phyloP scores from a whole-genome alignment of 2,113 vertebrate genomes.

The Colinus virginianus region DNA sequence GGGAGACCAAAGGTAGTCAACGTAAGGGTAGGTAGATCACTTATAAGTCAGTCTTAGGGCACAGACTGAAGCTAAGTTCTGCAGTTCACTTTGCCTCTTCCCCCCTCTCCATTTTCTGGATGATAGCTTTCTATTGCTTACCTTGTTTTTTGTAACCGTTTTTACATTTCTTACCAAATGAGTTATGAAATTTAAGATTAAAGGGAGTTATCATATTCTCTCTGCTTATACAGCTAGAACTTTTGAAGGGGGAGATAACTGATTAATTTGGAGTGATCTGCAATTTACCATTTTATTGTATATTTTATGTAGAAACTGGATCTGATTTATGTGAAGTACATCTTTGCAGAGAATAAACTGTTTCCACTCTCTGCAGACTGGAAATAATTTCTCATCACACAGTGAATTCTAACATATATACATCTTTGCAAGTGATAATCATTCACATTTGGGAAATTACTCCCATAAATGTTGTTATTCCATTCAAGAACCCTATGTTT shows the following conservation, averaged over 20 bases:
- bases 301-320: not conserved
- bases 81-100: not conserved
- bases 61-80: not conserved
- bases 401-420: slow-evolving; percentile 8
- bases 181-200: not conserved
- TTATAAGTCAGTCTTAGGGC: not conserved
- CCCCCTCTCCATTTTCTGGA: not conserved
- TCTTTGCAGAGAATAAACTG: not conserved
- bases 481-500: slow-evolving; percentile 29
- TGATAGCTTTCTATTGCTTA: not conserved
- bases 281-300: not conserved
- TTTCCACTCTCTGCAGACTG: slow-evolving; percentile 9
- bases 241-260: not conserved
- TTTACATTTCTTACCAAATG: not conserved
- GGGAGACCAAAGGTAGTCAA: not conserved
- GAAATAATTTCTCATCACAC: slow-evolving; percentile 21
- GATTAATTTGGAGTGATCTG: not conserved
- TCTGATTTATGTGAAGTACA: not conserved
- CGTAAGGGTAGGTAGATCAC: not conserved
- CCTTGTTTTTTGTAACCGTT: not conserved
- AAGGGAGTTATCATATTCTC: not conserved
- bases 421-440: not conserved
- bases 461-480: slow-evolving; percentile 50
- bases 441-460: slow-evolving; percentile 17
- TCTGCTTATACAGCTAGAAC: not conserved